Evolutionary conservation across 2,888 invertebrate genomes (phyloP).

Genomic region (Parasteatoda lunata): DNA sequence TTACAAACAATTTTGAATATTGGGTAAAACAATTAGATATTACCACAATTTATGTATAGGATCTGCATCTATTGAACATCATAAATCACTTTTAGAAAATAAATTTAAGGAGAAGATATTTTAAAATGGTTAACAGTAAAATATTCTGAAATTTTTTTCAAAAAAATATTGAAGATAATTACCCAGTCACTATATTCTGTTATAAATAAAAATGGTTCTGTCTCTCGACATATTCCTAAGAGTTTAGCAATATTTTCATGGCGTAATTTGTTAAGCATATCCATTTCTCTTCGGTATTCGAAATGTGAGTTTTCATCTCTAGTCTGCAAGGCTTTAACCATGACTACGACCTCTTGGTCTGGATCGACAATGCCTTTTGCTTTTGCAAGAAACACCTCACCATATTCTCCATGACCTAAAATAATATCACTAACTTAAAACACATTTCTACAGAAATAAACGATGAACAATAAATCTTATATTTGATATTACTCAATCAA

Average conservation of each 20-base stretch:
- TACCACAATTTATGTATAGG: too few species aligned
- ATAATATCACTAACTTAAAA: neutral
- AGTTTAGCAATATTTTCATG: constrained; percentile 87
- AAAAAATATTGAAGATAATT: constrained; percentile 71
- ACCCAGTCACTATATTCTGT: constrained; percentile 96
- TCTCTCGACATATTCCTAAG: constrained; percentile 83
- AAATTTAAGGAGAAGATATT: too few species aligned
- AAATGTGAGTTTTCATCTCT: constrained; percentile 81
- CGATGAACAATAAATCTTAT: neutral
- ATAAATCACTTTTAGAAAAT: too few species aligned
- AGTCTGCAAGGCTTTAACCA: constrained; percentile 85
- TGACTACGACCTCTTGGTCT: constrained; percentile 76
- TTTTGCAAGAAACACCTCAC: constrained; percentile 89
- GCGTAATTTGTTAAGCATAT: constrained; percentile 86
- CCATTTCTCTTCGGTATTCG: constrained; percentile 92
- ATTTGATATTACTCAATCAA: too few species aligned
- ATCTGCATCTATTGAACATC: too few species aligned
- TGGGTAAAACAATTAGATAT: too few species aligned
- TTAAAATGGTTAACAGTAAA: too few species aligned
- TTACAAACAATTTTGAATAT: too few species aligned
- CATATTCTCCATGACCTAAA: constrained; percentile 90
- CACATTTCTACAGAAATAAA: neutral
- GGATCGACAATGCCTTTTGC: constrained; percentile 72
- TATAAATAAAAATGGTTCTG: constrained; percentile 90
- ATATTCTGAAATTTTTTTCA: neutral